These are phyloP conservation scores for Vultur gryphus DNA, from an alignment of 2,797 vertebrate genomes.

Conservation along the genomic window DNA sequence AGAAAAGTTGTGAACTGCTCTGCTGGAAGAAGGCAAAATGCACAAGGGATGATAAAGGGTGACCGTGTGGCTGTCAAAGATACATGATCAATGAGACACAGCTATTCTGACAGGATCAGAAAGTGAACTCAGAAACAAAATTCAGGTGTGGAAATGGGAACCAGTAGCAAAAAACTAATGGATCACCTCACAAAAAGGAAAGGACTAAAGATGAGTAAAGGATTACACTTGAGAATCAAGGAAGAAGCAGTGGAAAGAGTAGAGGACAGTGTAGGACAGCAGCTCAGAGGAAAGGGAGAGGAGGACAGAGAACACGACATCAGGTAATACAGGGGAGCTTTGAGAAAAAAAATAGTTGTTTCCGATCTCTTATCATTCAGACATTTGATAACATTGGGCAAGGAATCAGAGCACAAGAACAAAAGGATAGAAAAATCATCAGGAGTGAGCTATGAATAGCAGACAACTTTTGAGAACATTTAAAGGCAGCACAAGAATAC, in stretches of 20 bases:
- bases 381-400: neutral
- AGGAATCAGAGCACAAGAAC: neutral
- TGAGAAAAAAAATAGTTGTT: neutral
- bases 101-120: neutral
- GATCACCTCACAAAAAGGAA: neutral
- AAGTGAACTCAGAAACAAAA: neutral
- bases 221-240: neutral
- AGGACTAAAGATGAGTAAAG: neutral
- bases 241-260: neutral
- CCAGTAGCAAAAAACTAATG: neutral
- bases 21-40: neutral
- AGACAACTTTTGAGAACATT: neutral
- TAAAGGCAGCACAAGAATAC: neutral
- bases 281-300: neutral
- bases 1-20: neutral
- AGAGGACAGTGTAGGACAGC: neutral
- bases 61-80: neutral
- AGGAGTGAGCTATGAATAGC: neutral
- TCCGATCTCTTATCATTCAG: neutral
- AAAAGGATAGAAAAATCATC: neutral
- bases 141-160: neutral
- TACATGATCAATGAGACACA: neutral
- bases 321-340: neutral
- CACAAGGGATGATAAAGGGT: neutral
- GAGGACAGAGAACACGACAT: neutral